A percentile compares a stretch with the other conserved stretches of the same genome.
Evolutionary conservation across 2,888 invertebrate genomes (phyloP).

Genomic region (Eumacrocentrus americanus): DNA sequence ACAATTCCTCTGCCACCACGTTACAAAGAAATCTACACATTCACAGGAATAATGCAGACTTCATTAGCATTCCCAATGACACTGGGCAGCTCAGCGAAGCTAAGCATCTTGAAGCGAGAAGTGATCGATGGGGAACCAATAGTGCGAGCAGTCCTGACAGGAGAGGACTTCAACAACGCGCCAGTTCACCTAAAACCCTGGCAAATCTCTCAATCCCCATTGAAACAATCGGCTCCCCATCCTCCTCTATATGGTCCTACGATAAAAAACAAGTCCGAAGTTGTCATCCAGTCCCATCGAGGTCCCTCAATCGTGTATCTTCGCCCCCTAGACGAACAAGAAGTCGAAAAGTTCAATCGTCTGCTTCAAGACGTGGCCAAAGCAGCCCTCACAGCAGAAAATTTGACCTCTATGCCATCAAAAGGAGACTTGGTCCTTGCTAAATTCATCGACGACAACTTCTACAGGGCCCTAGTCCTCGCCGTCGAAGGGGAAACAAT

Average conservation of each 20-base stretch:
- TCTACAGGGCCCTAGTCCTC: constrained; percentile 53
- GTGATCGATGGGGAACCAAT: background rate
- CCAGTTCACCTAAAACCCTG: background rate
- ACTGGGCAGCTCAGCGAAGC: background rate
- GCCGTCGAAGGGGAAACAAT: constrained; percentile 36
- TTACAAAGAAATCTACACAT: constrained; percentile 35
- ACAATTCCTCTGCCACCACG: constrained; percentile 39
- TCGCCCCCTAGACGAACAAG: constrained; percentile 39
- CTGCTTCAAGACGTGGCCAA: constrained; percentile 49
- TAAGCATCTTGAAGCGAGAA: background rate
- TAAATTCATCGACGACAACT: constrained; percentile 48
- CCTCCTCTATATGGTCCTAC: background rate
- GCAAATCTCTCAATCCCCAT: background rate
- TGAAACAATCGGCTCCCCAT: background rate
- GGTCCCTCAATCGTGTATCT: constrained; percentile 34
- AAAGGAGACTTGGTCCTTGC: constrained; percentile 51
- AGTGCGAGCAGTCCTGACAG: background rate
- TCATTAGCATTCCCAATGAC: background rate
- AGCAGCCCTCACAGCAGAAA: constrained; percentile 44
- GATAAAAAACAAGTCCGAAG: constrained; percentile 5
- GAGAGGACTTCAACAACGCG: background rate
- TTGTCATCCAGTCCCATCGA: constrained; percentile 14
- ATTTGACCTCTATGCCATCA: constrained; percentile 41
- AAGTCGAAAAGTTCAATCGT: constrained; percentile 40
- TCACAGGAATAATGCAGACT: constrained; percentile 34